Evolutionary conservation across 1,140 invertebrate genomes (phyloP).

Genomic region (Microplitis mediator): DNA sequence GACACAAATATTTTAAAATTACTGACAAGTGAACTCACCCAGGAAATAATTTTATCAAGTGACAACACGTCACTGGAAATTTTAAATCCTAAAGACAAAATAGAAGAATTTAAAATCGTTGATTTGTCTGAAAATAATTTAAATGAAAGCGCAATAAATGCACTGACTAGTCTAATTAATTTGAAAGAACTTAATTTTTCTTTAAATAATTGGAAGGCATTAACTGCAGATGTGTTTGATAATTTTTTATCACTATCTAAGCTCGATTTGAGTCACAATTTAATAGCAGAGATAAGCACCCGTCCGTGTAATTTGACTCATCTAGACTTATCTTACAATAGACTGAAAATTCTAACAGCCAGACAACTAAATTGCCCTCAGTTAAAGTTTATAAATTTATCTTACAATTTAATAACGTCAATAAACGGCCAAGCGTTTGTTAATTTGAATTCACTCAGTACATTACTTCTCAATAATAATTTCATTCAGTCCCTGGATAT

Average conservation of each 20-base stretch:
- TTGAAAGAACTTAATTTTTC: slow-evolving; percentile 44
- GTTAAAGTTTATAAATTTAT: slow-evolving; percentile 41
- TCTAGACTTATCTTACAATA: slow-evolving; percentile 46
- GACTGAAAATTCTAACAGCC: slow-evolving; percentile 27
- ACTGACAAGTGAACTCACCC: too few species aligned
- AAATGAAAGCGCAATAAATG: neutral
- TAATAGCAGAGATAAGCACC: slow-evolving; percentile 27
- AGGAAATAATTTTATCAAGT: slow-evolving; percentile 30
- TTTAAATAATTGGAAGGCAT: slow-evolving; percentile 33
- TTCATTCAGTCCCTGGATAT: slow-evolving; percentile 28
- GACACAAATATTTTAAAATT: neutral
- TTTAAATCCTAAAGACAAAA: too few species aligned
- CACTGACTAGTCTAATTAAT: slow-evolving; percentile 30
- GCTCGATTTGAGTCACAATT: slow-evolving; percentile 50
- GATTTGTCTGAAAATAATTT: slow-evolving; percentile 40
- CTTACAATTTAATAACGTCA: slow-evolving; percentile 41
- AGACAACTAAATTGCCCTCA: slow-evolving; percentile 29
- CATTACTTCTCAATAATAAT: slow-evolving; percentile 42
- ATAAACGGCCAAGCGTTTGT: slow-evolving; percentile 31
- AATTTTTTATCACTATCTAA: slow-evolving; percentile 29
- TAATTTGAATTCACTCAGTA: slow-evolving; percentile 32
- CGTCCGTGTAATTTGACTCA: slow-evolving; percentile 25
- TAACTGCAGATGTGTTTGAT: slow-evolving; percentile 29
- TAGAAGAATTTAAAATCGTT: slow-evolving; percentile 21
- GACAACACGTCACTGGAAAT: too few species aligned